phyloP scores from a whole-genome alignment of 2,888 invertebrate species.

The Galeruca laticollis region DNA sequence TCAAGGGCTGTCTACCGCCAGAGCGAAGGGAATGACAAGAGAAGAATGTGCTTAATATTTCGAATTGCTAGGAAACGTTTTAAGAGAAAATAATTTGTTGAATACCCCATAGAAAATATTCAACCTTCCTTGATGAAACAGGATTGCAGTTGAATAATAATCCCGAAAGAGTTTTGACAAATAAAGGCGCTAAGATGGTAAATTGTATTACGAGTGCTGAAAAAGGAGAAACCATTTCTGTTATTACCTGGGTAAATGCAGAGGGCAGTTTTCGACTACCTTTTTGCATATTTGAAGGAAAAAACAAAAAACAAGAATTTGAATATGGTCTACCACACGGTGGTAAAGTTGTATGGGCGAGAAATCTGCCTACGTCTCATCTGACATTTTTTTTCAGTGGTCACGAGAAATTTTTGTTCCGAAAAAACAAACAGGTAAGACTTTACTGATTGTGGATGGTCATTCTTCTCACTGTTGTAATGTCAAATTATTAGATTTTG shows the following conservation, averaged over 20 bases:
- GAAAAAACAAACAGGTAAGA: slow-evolving; percentile 49
- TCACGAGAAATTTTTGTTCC: slow-evolving; percentile 50
- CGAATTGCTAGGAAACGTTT: no score
- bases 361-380: slow-evolving; percentile 32
- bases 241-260: slow-evolving; percentile 31
- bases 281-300: slow-evolving; percentile 25
- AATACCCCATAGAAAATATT: no score
- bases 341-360: no score
- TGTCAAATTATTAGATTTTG: slow-evolving; percentile 48
- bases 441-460: slow-evolving; percentile 53
- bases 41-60: no score
- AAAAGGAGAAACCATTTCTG: slow-evolving; percentile 24
- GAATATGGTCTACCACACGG: slow-evolving; percentile 26
- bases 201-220: slow-evolving; percentile 50
- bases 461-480: slow-evolving; percentile 51
- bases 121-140: no score
- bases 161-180: no score
- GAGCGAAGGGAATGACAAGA: no score
- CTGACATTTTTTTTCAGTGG: slow-evolving; percentile 28
- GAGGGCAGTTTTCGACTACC: slow-evolving; percentile 33
- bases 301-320: slow-evolving; percentile 25
- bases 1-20: no score
- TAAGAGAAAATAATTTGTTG: no score
- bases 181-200: no score
- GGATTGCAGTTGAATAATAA: no score